Percentiles rank a stretch among this genome's conserved stretches.
Conservation (phyloP, 2,113 vertebrate species). For the Stictonetta naevosa region DNA sequence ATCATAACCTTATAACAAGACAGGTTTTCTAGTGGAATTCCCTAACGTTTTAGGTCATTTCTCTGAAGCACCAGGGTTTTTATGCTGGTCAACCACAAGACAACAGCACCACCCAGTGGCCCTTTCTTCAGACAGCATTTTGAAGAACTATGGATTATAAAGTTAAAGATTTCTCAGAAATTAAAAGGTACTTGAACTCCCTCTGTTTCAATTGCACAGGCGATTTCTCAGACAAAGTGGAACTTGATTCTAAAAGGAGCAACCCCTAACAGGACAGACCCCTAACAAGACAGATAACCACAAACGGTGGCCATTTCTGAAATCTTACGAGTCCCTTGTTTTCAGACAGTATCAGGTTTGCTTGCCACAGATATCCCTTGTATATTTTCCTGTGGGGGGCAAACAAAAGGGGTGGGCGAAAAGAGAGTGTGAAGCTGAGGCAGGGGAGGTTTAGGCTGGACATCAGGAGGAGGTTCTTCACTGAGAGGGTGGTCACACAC, state of each 20-base stretch:
- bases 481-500: too few species aligned
- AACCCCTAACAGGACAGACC: not conserved
- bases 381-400: not conserved
- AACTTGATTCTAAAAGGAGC: not conserved
- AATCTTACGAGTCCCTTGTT: not conserved
- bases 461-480: too few species aligned
- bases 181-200: not conserved
- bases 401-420: too few species aligned
- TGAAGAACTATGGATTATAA: not conserved
- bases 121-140: not conserved
- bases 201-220: accelerated
- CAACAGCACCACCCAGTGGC: slow-evolving; percentile 61
- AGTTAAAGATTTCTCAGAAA: not conserved
- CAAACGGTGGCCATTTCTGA: not conserved
- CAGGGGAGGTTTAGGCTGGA: too few species aligned
- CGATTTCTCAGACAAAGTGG: not conserved
- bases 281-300: not conserved
- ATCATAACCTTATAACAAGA: not conserved
- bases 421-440: too few species aligned
- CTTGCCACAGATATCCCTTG: not conserved
- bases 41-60: accelerated
- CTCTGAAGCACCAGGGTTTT: not conserved
- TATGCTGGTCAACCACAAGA: not conserved
- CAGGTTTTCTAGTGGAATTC: not conserved
- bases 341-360: not conserved